Percentiles rank a stretch among this genome's conserved stretches.
phyloP scores from a whole-genome alignment of 2,797 vertebrate genomes.

The Meriones psammophilus region DNA sequence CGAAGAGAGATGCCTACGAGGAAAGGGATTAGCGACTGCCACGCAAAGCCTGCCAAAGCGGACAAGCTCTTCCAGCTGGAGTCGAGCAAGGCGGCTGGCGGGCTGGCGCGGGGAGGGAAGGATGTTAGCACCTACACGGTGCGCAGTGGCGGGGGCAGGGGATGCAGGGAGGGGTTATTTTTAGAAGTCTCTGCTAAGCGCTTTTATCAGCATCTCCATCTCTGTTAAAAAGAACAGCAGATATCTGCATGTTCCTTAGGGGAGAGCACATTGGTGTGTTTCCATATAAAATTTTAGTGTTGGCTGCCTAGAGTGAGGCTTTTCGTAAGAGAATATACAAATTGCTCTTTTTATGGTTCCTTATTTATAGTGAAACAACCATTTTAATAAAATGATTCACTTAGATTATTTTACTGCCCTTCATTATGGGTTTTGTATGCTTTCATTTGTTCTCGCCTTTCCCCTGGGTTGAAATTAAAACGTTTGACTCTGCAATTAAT shows the following conservation, averaged over 20 bases:
- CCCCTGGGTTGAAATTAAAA: constrained; percentile 77
- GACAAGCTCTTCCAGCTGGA: constrained; percentile 77
- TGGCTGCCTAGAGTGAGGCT: constrained; percentile 78
- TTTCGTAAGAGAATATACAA: constrained; percentile 83
- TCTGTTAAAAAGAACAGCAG: constrained; percentile 84
- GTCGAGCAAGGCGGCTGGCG: constrained; percentile 65
- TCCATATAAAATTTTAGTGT: constrained; percentile 84
- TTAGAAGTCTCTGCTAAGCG: constrained; percentile 80
- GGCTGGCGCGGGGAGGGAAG: not conserved
- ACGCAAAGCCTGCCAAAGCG: constrained; percentile 64
- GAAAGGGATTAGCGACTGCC: constrained; percentile 71
- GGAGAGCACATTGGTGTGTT: constrained; percentile 64
- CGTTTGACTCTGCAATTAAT: constrained; percentile 77
- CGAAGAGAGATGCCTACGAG: constrained; percentile 78
- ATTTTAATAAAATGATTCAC: constrained; percentile 85
- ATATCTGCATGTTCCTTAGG: constrained; percentile 78
- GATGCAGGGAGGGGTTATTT: constrained; percentile 72
- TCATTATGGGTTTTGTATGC: constrained; percentile 82
- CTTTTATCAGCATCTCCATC: constrained; percentile 82
- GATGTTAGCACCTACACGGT: not conserved
- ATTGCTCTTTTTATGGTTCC: constrained; percentile 84
- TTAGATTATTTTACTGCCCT: constrained; percentile 83
- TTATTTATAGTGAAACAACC: constrained; percentile 84
- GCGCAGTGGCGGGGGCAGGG: constrained; percentile 5
- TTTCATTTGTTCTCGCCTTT: constrained; percentile 81